Conservation (phyloP, 2,888 invertebrate species). For the Acanthococcus lagerstroemiae region DNA sequence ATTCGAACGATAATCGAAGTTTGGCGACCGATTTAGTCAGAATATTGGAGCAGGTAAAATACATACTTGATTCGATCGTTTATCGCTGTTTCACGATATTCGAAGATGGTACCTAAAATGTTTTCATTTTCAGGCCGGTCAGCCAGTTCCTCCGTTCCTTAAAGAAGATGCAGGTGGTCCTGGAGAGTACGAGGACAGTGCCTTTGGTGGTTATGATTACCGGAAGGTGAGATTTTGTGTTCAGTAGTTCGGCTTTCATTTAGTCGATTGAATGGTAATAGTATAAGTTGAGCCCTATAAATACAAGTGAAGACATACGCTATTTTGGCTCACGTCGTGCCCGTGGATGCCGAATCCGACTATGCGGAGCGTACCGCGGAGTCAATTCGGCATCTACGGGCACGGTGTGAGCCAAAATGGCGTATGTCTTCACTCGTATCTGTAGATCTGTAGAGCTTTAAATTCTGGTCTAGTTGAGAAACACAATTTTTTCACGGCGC, state of each 20-base stretch:
- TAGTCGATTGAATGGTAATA: too few relatives aligned
- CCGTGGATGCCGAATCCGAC: too few relatives aligned
- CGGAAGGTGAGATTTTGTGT: not conserved
- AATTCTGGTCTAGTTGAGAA: too few relatives aligned
- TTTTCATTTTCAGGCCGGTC: slow-evolving; percentile 51
- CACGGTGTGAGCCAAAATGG: too few relatives aligned
- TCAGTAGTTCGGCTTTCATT: not conserved
- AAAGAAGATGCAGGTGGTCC: slow-evolving; percentile 44
- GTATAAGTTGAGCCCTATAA: too few relatives aligned
- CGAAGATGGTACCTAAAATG: not conserved
- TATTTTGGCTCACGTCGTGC: too few relatives aligned
- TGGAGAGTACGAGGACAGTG: slow-evolving; percentile 41
- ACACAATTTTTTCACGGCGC: too few relatives aligned
- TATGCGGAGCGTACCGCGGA: too few relatives aligned
- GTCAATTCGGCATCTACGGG: too few relatives aligned
- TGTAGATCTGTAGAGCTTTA: too few relatives aligned
- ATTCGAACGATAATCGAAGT: slow-evolving; percentile 50
- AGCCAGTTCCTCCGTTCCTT: slow-evolving; percentile 69
- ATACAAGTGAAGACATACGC: too few relatives aligned
- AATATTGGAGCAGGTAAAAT: slow-evolving; percentile 53
- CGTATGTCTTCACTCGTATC: too few relatives aligned
- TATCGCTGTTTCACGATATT: not conserved
- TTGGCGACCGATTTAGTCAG: slow-evolving; percentile 57
- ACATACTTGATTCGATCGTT: slow-evolving; percentile 26
- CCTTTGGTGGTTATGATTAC: slow-evolving; percentile 60